A percentile compares a stretch with the other conserved stretches of the same genome.
These are phyloP conservation scores for Larimichthys crocea DNA, from an alignment of 2,113 vertebrate genomes.

Conservation along the genomic window DNA sequence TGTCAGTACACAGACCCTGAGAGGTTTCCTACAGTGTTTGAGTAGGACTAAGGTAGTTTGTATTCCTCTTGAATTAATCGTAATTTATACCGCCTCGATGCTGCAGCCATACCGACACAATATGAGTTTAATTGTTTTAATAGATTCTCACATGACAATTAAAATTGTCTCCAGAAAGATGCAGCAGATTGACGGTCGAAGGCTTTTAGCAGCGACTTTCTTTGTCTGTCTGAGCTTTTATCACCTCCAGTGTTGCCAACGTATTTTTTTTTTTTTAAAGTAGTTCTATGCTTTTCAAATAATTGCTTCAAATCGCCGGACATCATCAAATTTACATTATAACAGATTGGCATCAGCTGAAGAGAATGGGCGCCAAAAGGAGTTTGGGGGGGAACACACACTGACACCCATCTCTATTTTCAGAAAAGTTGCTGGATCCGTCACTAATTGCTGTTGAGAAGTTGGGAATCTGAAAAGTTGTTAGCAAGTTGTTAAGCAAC, in stretches of 20 bases:
- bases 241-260: neutral
- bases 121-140: neutral
- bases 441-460: too few species aligned
- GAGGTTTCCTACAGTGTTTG: slow-evolving; percentile 33
- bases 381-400: too few species aligned
- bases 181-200: neutral
- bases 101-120: neutral
- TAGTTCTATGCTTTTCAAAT: neutral
- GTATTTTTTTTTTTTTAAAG: too few species aligned
- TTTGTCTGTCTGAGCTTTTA: neutral
- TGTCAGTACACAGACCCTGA: slow-evolving; percentile 20
- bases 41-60: neutral
- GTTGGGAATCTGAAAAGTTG: too few species aligned
- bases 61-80: slow-evolving; percentile 3
- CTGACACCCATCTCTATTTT: too few species aligned
- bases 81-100: neutral
- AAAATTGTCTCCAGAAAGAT: slow-evolving; percentile 2
- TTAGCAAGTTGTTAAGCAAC: neutral
- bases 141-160: neutral
- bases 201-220: neutral
- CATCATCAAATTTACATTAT: neutral
- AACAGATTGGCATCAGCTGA: too few species aligned
- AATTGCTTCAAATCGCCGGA: neutral
- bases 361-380: too few species aligned
- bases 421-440: neutral